Base-by-base conservation (phyloP, 2,113 vertebrate genomes). In the Saguinus imperator region DNA sequence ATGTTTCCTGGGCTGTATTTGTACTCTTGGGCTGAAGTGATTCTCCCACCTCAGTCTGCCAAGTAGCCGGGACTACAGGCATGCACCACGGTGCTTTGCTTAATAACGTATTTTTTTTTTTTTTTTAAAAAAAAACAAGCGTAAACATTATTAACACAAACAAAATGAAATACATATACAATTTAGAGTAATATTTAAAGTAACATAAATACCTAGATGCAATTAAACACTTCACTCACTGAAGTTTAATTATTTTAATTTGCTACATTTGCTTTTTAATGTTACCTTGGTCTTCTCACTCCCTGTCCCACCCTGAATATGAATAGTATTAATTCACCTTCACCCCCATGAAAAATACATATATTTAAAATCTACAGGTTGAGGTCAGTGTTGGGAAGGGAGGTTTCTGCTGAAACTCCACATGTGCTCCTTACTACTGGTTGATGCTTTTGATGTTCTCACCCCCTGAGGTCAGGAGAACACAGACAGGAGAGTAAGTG, bases 361-460 rank as follows among this genome's bases (percentile, higher is more conserved):
- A 32, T 32, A 64, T 64, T 64, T 64, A 14, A 64, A 64, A 99
- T 99, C 89, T 99, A 99, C 45, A 99, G 98, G 2, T 98, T 99
- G 40, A 99, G 99, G 98, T 99, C 99, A 2, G 99, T 99, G 99
- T 99, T 99, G 0, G 99, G 99, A 18, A 99, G 99, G 0, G 99
- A 99, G 96, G 29, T 64, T 99, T 99, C 95, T 99, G 99, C 99
- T 99, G 99, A 1, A 99, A 99, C 98, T 99, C 99, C 98, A 99
- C 99, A 0, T 99, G 99, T 0, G 99, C 99, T 40, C 99, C 99
- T 0, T 99, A 99, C 98, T 99, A 99, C 98, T 99, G 99, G 95
- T 99, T 99, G 98, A 99, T 99, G 98, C 99, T 99, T 98, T 99
- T 99, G 98, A 99, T 99, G 98, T 99, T 99, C 98, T 99, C 99